Percentiles rank a stretch among this genome's conserved stretches.
phyloP scores from a whole-genome alignment of 2,888 invertebrate species.

The Eutolmus rufibarbis region DNA sequence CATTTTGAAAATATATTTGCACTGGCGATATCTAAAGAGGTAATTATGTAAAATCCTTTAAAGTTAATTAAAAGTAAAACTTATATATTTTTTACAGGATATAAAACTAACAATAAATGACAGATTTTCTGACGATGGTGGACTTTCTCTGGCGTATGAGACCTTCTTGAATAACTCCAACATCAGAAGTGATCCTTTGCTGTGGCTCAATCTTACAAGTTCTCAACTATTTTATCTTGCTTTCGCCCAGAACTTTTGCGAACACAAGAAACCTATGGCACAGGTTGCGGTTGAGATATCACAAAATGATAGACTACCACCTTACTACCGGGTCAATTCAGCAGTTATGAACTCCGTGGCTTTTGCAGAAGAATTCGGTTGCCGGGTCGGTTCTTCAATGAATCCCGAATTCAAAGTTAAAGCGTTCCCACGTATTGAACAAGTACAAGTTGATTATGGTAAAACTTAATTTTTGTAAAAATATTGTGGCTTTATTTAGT shows the following conservation, averaged over 20 bases:
- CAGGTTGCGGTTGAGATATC: conserved; percentile 7
- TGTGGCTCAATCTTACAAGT: conserved; percentile 37
- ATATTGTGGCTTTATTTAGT: not conserved
- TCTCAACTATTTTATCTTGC: conserved; percentile 39
- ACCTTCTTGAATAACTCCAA: not conserved
- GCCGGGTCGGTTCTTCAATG: conserved; percentile 40
- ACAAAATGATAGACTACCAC: conserved; percentile 14
- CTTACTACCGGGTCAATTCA: conserved; percentile 41
- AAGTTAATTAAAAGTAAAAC: not conserved
- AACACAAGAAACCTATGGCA: not conserved
- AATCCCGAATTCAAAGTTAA: conserved; percentile 44
- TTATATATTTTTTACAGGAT: conserved; percentile 26
- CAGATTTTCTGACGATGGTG: conserved; percentile 40
- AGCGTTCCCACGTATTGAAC: conserved; percentile 42
- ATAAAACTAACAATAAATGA: conserved; percentile 14
- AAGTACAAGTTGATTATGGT: conserved; percentile 26
- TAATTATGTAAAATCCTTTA: not conserved
- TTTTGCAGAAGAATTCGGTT: conserved; percentile 39
- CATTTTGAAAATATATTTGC: conserved; percentile 29
- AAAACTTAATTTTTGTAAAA: not conserved
- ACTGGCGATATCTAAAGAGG: conserved; percentile 34
- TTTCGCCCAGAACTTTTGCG: conserved; percentile 38
- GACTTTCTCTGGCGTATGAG: conserved; percentile 26
- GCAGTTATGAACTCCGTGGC: conserved; percentile 34
- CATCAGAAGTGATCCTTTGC: conserved; percentile 2